phyloP scores from a whole-genome alignment of 2,888 invertebrate genomes.

The Cyclophora punctaria region DNA sequence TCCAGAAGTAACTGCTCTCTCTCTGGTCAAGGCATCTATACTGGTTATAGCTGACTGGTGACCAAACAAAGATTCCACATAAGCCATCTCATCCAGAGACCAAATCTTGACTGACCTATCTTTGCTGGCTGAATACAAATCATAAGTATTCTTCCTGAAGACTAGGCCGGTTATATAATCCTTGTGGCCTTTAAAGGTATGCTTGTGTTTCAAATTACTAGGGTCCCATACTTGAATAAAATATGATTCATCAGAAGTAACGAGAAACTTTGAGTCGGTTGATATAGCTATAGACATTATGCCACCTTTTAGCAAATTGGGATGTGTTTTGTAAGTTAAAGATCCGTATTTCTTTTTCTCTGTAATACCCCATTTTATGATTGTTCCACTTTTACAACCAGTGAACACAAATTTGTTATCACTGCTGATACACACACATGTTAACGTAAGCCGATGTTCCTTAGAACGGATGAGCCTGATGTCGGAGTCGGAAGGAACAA shows the following conservation, averaged over 20 bases:
- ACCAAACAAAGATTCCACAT: conserved; percentile 96
- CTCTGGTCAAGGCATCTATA: conserved; percentile 90
- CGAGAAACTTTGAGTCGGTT: conserved; percentile 87
- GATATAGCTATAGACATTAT: conserved; percentile 83
- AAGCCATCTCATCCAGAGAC: conserved; percentile 97
- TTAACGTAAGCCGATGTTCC: conserved; percentile 86
- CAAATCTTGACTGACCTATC: conserved; percentile 93
- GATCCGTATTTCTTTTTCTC: conserved; percentile 77
- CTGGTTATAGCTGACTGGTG: conserved; percentile 91
- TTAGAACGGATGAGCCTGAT: conserved; percentile 79
- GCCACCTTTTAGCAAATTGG: conserved; percentile 54
- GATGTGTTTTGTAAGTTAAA: conserved; percentile 66
- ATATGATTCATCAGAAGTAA: conserved; percentile 68
- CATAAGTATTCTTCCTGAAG: conserved; percentile 90
- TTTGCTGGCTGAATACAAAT: conserved; percentile 85
- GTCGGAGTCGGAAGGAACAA: conserved; percentile 40
- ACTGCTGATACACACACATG: conserved; percentile 84
- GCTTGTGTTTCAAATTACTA: conserved; percentile 81
- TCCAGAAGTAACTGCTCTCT: conserved; percentile 91
- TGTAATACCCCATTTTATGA: conserved; percentile 88
- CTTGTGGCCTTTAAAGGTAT: conserved; percentile 88
- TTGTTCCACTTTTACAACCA: conserved; percentile 90
- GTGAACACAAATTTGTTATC: conserved; percentile 84
- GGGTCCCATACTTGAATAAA: conserved; percentile 91
- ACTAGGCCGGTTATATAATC: conserved; percentile 83